These are phyloP conservation scores for Clupea harengus DNA, from an alignment of 2,113 vertebrate genomes.

Conservation along the genomic window DNA sequence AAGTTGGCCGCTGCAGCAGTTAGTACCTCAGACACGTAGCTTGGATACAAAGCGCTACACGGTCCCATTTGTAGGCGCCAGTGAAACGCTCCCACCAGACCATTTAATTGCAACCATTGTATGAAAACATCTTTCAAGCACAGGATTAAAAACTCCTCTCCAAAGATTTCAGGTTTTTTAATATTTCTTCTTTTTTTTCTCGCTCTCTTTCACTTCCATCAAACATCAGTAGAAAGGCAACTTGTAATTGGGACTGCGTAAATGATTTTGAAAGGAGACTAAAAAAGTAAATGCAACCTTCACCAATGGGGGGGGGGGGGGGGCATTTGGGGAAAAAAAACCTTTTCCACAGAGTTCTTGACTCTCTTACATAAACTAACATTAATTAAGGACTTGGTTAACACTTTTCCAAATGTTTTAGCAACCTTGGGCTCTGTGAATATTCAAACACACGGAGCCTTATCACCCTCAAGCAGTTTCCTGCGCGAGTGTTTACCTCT, in stretches of 20 bases:
- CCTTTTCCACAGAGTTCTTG: neutral
- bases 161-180: neutral
- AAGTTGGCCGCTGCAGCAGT: neutral
- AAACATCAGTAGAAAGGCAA: neutral
- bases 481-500: neutral
- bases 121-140: neutral
- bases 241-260: neutral
- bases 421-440: neutral
- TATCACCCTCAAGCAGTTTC: neutral
- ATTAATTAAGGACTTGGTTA: neutral
- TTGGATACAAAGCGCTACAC: neutral
- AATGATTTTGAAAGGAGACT: neutral
- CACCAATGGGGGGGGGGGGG: too few species aligned
- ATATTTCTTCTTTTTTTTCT: neutral
- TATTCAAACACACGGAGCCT: neutral
- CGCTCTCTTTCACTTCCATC: neutral
- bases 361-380: neutral
- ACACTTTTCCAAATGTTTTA: neutral
- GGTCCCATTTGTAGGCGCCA: neutral
- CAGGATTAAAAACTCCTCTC: neutral
- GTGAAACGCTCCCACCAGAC: neutral
- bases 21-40: slow-evolving; percentile 28
- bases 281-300: neutral
- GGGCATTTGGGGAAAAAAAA: neutral
- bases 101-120: slow-evolving; percentile 1